Evolutionary conservation across 53 echinoderm and acorn worm species (phyloP).

Genomic region (Paracentrotus lividus): DNA sequence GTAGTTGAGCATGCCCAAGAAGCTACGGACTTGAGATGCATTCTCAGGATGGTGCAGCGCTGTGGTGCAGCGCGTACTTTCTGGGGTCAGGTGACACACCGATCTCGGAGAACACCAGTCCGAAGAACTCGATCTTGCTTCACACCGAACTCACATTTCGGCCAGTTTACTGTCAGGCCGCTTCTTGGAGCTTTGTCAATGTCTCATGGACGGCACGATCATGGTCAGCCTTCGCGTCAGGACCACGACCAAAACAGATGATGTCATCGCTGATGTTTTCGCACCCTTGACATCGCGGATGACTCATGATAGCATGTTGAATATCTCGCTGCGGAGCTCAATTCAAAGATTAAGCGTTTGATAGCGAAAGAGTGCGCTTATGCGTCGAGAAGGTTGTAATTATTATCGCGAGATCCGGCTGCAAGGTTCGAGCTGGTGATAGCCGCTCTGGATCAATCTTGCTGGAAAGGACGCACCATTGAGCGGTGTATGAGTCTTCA

Average conservation of each 20-base stretch:
- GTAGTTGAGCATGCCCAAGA: constrained; percentile 73
- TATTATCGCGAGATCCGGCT: constrained; percentile 52
- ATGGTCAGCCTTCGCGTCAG: constrained; percentile 55
- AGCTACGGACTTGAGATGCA: constrained; percentile 69
- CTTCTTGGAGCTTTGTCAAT: constrained; percentile 45
- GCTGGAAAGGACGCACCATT: constrained; percentile 77
- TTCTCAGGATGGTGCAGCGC: constrained; percentile 44
- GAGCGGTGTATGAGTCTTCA: constrained; percentile 70
- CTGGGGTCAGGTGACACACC: constrained; percentile 67
- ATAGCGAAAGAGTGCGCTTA: constrained; percentile 73
- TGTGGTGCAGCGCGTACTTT: constrained; percentile 43
- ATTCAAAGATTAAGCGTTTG: constrained; percentile 72
- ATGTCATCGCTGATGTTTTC: constrained; percentile 71
- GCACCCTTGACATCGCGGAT: constrained; percentile 16
- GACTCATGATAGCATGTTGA: constrained; percentile 49
- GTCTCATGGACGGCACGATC: constrained; percentile 47
- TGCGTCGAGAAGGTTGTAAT: constrained; percentile 78
- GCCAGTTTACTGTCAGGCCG: constrained; percentile 68
- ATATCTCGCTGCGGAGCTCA: constrained; percentile 63
- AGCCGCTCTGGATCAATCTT: constrained; percentile 76
- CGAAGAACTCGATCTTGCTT: constrained; percentile 56
- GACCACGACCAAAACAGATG: constrained; percentile 38
- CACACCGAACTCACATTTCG: constrained; percentile 63
- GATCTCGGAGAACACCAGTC: constrained; percentile 49
- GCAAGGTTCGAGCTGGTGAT: constrained; percentile 79